Conservation (phyloP, 2,113 vertebrate species). For the Phrynosoma platyrhinos region DNA sequence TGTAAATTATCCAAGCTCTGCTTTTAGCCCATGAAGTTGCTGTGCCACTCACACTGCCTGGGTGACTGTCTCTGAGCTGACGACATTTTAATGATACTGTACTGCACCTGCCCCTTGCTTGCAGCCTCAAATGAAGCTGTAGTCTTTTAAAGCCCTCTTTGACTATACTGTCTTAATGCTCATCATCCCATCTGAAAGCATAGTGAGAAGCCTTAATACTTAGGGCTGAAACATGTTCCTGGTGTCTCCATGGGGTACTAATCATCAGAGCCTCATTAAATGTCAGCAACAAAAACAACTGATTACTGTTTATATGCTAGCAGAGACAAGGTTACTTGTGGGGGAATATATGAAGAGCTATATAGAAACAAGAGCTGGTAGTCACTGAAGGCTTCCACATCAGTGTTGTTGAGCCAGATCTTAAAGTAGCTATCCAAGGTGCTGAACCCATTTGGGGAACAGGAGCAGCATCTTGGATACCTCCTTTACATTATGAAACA, state of each 20-base stretch:
- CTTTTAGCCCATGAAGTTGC: background rate
- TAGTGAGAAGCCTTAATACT: background rate
- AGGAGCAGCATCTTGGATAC: too few species aligned
- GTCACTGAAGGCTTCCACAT: too few species aligned
- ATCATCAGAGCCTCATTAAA: slow-evolving; percentile 44
- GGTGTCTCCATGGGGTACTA: slow-evolving; percentile 62
- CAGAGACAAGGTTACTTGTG: accelerated
- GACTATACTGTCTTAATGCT: background rate
- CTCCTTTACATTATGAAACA: too few species aligned
- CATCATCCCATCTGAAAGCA: slow-evolving; percentile 4
- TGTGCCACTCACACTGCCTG: background rate
- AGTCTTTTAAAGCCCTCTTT: background rate
- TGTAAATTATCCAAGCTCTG: background rate
- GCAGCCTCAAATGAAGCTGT: background rate
- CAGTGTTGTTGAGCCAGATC: too few species aligned
- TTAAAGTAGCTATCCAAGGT: too few species aligned
- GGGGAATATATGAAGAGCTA: accelerated
- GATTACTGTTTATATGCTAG: accelerated
- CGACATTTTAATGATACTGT: background rate
- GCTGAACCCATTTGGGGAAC: too few species aligned
- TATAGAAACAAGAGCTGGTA: accelerated
- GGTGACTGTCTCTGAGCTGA: background rate
- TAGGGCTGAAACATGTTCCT: background rate
- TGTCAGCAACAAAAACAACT: background rate
- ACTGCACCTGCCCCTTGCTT: background rate